Evolutionary conservation across 2,113 vertebrate genomes (phyloP).

Genomic region (Nothoprocta perdicaria): DNA sequence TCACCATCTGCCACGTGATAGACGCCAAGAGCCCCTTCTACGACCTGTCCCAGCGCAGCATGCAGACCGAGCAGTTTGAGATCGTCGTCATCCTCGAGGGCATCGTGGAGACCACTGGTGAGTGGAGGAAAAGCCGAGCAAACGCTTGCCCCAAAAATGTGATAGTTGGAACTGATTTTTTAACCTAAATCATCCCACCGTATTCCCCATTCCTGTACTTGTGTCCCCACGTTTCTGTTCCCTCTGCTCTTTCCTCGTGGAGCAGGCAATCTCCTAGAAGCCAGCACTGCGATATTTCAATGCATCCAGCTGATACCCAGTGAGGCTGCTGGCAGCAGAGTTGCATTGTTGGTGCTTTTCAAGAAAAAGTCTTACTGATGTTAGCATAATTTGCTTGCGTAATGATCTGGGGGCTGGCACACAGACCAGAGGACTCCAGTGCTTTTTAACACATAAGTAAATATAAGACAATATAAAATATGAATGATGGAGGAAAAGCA

Average conservation of each 20-base stretch:
- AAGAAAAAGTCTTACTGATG: background rate
- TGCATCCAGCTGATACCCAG: too few relatives aligned
- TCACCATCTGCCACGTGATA: conserved; percentile 99
- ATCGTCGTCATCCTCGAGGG: conserved; percentile 99
- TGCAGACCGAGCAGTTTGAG: conserved; percentile 98
- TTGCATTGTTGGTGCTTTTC: rapidly evolving
- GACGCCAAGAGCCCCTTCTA: conserved; percentile 99
- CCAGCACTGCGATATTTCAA: rapidly evolving
- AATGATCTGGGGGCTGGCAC: background rate
- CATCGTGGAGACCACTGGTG: conserved; percentile 98
- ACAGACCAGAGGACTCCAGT: background rate
- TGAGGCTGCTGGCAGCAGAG: background rate
- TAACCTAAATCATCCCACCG: rapidly evolving
- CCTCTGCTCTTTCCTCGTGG: background rate
- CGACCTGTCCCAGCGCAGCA: conserved; percentile 96
- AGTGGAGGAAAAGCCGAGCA: conserved; percentile 63
- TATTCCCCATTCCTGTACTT: rapidly evolving
- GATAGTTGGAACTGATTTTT: background rate
- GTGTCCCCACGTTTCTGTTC: rapidly evolving
- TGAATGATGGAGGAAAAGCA: rapidly evolving
- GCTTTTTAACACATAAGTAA: background rate
- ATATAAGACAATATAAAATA: background rate
- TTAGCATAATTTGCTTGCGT: rapidly evolving
- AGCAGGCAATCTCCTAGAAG: background rate
- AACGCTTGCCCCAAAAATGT: rapidly evolving